Base-by-base conservation (phyloP, 2,888 invertebrate genomes). In the Venustoraphidia nigricollis region DNA sequence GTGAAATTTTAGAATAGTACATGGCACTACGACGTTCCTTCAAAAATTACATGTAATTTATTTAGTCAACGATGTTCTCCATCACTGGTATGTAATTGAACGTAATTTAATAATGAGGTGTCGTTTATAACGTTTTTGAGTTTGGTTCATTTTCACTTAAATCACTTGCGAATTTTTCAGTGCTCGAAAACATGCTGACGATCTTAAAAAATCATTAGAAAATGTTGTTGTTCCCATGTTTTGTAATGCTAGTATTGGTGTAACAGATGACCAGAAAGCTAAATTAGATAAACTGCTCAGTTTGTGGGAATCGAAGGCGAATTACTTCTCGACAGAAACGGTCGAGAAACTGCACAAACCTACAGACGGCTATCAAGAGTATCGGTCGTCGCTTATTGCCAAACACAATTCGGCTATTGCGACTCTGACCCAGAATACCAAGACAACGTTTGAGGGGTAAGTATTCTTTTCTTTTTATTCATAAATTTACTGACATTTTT, bases 1-100 rank as follows among this genome's bases (percentile, higher is more conserved):
- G 27, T 27, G 27, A 27, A 27, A 27, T 70, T 73, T 56, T 61
- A 80, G 81, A 65, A 76, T 81, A 35, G 75, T 76, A 53, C 73
- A 77, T 55, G 73, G 75, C 49, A 70, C 69, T 44, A 79, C 85
- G 46, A 76, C 82, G 44, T 97, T 97, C 74, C 81, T 83, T 56
- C 86, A 91, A 70, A 88, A 94, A 68, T 80, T 98, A 50, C 97
- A 98, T 73, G 83, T 98, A 66, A 93, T 98, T 66, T 98, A 98
- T 74, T 78, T 98, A 62, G 89, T 98, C 60, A 98, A 98, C 73
- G 97, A 98, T 77, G 88, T 98, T 53, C 76, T 98, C 47, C 96
- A 97, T 70, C 95, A 97, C 71, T 93, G 91, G 90, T 91, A 79
- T 82, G 82, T 79, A 45, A 8, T 39, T 13, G 6, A 27, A 13